A percentile compares a stretch with the other conserved stretches of the same genome.
These are phyloP conservation scores for Drosophila pectinifera DNA, from an alignment of 1,140 invertebrate species.

Conservation along the genomic window DNA sequence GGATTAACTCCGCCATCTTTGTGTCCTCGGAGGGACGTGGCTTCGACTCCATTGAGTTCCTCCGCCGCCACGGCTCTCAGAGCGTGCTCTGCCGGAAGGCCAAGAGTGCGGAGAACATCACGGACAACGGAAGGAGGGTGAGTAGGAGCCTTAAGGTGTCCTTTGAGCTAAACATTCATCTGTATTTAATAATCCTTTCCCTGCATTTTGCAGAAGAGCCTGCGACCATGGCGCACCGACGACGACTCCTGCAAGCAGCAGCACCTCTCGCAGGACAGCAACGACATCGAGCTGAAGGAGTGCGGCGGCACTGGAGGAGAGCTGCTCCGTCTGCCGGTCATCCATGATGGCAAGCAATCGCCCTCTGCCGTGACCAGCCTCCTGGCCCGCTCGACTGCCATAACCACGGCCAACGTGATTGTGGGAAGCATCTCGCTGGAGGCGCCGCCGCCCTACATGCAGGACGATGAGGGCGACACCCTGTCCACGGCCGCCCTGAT, in stretches of 20 bases:
- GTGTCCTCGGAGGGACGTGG: slow-evolving; percentile 90
- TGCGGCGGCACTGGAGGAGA: slow-evolving; percentile 63
- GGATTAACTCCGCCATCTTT: slow-evolving; percentile 92
- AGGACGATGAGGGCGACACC: slow-evolving; percentile 70
- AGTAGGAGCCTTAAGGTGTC: neutral
- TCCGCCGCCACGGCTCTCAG: slow-evolving; percentile 91
- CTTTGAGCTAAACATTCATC: too few relatives aligned
- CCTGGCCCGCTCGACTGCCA: slow-evolving; percentile 63
- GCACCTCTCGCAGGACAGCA: slow-evolving; percentile 55
- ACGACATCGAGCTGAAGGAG: slow-evolving; percentile 76
- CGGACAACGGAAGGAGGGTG: slow-evolving; percentile 83
- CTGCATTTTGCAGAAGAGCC: slow-evolving; percentile 72
- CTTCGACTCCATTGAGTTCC: slow-evolving; percentile 91
- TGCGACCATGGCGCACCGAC: slow-evolving; percentile 80
- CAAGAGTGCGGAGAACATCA: slow-evolving; percentile 90
- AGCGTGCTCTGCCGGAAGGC: slow-evolving; percentile 91
- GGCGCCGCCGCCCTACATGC: slow-evolving; percentile 78
- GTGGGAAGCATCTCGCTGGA: slow-evolving; percentile 83
- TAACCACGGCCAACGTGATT: slow-evolving; percentile 77
- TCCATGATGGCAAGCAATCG: slow-evolving; percentile 64
- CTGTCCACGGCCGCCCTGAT: slow-evolving; percentile 62
- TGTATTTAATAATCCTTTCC: too few relatives aligned
- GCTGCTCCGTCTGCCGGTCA: slow-evolving; percentile 59
- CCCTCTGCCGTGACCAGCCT: slow-evolving; percentile 66
- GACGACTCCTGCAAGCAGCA: slow-evolving; percentile 72